Percentiles rank a stretch among this genome's conserved stretches.
Evolutionary conservation across 2,797 vertebrate species (phyloP).

Genomic region (Cynopterus sphinx): DNA sequence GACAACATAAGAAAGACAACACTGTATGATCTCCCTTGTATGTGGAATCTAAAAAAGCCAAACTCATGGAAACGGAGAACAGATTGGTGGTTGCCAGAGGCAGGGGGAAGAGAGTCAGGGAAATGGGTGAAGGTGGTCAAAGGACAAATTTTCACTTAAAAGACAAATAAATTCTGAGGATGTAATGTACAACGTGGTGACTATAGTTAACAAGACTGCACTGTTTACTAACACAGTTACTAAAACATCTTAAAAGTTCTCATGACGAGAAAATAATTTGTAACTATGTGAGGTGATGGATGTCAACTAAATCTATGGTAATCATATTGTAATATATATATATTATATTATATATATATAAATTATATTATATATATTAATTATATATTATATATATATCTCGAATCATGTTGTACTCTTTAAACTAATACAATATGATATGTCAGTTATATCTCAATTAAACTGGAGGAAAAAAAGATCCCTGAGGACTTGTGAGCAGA

Average conservation of each 20-base stretch:
- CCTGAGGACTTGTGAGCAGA: neutral
- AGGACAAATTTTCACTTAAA: neutral
- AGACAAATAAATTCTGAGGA: neutral
- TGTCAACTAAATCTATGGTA: neutral
- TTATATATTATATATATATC: too few species aligned
- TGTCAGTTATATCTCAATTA: neutral
- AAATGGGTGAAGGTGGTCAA: neutral
- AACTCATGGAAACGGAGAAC: neutral
- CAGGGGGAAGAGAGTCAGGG: neutral
- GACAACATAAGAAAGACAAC: neutral
- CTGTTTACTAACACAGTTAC: neutral
- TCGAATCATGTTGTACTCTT: neutral
- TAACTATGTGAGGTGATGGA: neutral
- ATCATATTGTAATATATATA: neutral
- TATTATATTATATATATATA: too few species aligned
- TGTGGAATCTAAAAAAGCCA: neutral
- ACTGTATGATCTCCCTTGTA: neutral
- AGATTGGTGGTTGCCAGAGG: neutral
- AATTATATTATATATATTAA: too few species aligned
- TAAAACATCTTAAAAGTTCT: neutral
- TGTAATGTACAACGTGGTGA: neutral
- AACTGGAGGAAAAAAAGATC: neutral
- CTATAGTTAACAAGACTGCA: neutral
- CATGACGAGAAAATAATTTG: neutral
- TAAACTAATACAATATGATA: neutral